Evolutionary conservation across 2,888 invertebrate genomes (phyloP), one percentile per base, ranked within the genome.

Genomic region (Scelioninae gen. 2): DNA sequence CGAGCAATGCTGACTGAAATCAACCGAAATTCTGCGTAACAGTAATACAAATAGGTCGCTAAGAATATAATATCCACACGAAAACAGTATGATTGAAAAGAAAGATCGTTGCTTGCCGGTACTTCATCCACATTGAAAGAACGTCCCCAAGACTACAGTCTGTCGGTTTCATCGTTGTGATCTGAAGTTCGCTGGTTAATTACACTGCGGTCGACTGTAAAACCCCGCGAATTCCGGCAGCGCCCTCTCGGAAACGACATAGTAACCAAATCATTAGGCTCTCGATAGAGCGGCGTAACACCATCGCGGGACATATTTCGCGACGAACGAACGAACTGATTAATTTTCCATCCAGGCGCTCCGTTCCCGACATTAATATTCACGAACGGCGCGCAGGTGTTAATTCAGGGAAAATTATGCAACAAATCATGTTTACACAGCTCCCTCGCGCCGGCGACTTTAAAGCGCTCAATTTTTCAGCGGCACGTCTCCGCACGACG

Each of bases 371-470:
- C 37, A 39, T 65, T 55, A 65, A 46, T 55, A 67, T 48, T 39
- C 19, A 45, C 13, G 31, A 46, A 13, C 13, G 3, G 11, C 25
- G 9, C 35, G 58, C 67, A 35, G 50, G 43, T 58, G 28, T 58
- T 41, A 68, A 68, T 52, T 52, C 28, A 33, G 33, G 5, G 35
- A 46, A 53, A 60, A 69, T 69, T 69, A 45, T 46, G 10, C 33
- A 33, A 64, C 43, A 63, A 70, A 64, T 45, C 57, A 39, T 50
- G 48, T 70, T 70, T 57, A 50, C 57, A 33, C 9, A 45, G 18
- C 58, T 19, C 16, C 10, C 16, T 39, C 22, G 15, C 41, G 33
- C 11, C 41, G 33, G 37, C 7, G 50, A 57, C 48, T 68, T 45
- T 18, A 37, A 58, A 57, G 43, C 48, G 22, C 25, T 58, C 35